These are phyloP conservation scores for Cetoscarus ocellatus DNA, from an alignment of 2,797 vertebrate species.

Conservation along the genomic window DNA sequence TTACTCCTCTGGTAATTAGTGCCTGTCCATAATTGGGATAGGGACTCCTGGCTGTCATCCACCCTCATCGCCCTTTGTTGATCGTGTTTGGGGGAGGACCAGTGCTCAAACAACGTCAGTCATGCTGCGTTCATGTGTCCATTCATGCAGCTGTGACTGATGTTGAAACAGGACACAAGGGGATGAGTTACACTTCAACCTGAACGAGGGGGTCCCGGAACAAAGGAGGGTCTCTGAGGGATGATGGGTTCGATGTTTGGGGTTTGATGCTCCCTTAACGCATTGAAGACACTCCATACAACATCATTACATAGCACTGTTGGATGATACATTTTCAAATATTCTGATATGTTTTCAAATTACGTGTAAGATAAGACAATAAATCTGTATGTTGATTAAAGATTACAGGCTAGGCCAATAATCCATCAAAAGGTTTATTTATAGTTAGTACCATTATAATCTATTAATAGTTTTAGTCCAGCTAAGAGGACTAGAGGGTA, in stretches of 20 bases:
- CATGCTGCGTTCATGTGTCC: slow-evolving; percentile 42
- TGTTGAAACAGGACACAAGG: slow-evolving; percentile 64
- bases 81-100: slow-evolving; percentile 35
- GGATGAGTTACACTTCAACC: slow-evolving; percentile 54
- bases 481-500: too few relatives aligned
- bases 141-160: slow-evolving; percentile 72
- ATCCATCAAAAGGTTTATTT: too few relatives aligned
- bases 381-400: too few relatives aligned
- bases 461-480: too few relatives aligned
- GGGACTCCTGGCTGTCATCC: slow-evolving; percentile 42
- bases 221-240: slow-evolving; percentile 45
- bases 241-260: slow-evolving; percentile 18
- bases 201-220: slow-evolving; percentile 42
- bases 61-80: slow-evolving; percentile 46
- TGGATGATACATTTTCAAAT: too few relatives aligned
- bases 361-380: too few relatives aligned
- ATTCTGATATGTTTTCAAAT: too few relatives aligned
- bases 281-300: slow-evolving; percentile 1
- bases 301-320: neutral
- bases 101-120: slow-evolving; percentile 6
- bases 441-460: too few relatives aligned
- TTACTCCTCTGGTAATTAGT: slow-evolving; percentile 66
- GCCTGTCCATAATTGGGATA: slow-evolving; percentile 39
- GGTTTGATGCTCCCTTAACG: neutral
- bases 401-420: too few relatives aligned